Conservation (phyloP, 2,113 vertebrate genomes). For the Carollia perspicillata region DNA sequence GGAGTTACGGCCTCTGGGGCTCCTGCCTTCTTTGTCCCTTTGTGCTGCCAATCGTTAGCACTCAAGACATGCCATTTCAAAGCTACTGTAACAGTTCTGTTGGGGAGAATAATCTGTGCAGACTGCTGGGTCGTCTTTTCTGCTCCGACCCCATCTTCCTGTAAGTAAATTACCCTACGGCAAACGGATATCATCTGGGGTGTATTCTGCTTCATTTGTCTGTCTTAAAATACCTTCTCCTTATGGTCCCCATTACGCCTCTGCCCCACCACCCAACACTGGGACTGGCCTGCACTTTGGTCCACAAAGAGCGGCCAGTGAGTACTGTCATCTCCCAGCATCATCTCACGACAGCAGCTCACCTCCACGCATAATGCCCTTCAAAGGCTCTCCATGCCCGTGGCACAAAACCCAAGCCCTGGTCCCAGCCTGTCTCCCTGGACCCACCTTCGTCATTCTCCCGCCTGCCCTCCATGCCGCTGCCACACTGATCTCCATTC, state of each 20-base stretch:
- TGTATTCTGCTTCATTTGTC: not conserved
- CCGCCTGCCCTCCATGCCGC: too few relatives aligned
- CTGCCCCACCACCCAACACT: not conserved
- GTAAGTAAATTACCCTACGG: not conserved
- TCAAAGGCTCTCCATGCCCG: not conserved
- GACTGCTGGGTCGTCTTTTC: not conserved
- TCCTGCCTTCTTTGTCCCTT: not conserved
- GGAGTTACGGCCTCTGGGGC: not conserved
- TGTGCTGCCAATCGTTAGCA: not conserved
- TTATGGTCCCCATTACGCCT: not conserved
- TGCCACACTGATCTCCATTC: not conserved
- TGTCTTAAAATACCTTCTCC: not conserved
- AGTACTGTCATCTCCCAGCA: not conserved
- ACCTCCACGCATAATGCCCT: not conserved
- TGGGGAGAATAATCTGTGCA: not conserved
- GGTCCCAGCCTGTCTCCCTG: not conserved
- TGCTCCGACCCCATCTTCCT: not conserved
- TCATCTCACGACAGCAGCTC: not conserved
- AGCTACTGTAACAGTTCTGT: not conserved
- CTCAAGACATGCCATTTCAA: not conserved
- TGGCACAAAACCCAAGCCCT: not conserved
- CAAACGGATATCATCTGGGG: not conserved
- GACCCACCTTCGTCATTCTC: not conserved
- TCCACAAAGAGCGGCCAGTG: not conserved
- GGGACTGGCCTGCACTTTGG: not conserved